Evolutionary conservation across 92 coral and sea anemone species (phyloP).

Genomic region (Parazoanthus atlanticus): DNA sequence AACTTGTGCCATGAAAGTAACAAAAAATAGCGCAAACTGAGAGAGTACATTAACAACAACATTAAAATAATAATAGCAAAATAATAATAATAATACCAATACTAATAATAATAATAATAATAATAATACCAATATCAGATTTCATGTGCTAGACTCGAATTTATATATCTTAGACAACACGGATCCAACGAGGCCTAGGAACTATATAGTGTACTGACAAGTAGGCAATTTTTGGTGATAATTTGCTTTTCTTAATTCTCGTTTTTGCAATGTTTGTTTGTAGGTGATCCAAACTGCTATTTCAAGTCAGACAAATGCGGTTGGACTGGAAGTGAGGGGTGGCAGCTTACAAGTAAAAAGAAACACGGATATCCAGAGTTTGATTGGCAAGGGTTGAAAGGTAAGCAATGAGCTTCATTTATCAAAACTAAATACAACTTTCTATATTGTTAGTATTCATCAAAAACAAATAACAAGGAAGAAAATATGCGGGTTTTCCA

Average conservation of each 20-base stretch:
- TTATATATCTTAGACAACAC: too few species aligned
- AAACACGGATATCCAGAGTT: neutral
- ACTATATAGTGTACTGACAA: too few species aligned
- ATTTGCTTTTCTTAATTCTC: too few species aligned
- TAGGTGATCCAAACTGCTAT: constrained; percentile 5
- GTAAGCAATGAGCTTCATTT: constrained; percentile 7
- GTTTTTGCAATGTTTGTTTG: neutral
- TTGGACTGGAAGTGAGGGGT: neutral
- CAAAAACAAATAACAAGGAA: too few species aligned
- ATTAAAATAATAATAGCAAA: neutral
- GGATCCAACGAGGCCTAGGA: too few species aligned
- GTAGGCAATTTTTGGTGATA: neutral
- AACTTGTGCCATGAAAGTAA: too few species aligned
- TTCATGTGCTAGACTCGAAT: too few species aligned
- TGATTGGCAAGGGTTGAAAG: constrained; percentile 14
- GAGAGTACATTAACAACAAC: neutral
- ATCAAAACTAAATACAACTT: too few species aligned
- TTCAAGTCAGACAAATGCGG: neutral
- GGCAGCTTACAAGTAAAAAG: neutral
- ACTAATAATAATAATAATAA: neutral
- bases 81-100: neutral
- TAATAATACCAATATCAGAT: neutral
- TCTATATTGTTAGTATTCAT: too few species aligned
- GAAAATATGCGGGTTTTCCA: too few species aligned
- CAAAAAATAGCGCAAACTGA: too few species aligned